phyloP scores from a whole-genome alignment of 1,140 invertebrate genomes.

The Acyrthosiphon pisum region DNA sequence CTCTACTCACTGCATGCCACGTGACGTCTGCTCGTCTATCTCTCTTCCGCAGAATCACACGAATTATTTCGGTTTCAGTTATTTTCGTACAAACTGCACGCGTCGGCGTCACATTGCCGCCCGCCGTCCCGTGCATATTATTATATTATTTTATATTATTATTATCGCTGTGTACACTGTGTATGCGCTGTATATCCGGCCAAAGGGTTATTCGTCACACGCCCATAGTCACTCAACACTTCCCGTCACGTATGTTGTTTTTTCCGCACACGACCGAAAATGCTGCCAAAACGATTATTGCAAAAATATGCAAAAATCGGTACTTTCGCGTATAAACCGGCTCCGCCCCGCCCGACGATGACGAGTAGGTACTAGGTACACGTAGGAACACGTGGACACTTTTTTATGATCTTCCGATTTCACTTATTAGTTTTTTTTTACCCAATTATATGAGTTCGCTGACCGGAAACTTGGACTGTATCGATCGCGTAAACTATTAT shows the following conservation, averaged over 20 bases:
- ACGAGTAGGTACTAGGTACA: too few species aligned
- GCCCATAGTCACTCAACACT: not conserved
- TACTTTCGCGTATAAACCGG: not conserved
- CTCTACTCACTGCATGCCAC: not conserved
- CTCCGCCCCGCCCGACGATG: not conserved
- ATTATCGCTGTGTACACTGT: not conserved
- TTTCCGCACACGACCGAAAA: not conserved
- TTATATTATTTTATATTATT: not conserved
- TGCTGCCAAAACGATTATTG: not conserved
- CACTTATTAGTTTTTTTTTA: not conserved
- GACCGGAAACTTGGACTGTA: not conserved
- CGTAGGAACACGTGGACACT: not conserved
- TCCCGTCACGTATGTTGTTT: not conserved
- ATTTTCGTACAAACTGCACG: not conserved
- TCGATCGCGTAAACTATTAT: not conserved
- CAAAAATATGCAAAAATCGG: constrained; percentile 19
- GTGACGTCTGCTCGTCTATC: not conserved
- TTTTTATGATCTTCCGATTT: not conserved
- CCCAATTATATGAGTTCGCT: not conserved
- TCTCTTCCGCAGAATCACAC: not conserved
- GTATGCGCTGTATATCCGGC: not conserved
- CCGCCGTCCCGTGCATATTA: not conserved
- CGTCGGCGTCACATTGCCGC: not conserved
- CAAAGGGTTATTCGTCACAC: not conserved
- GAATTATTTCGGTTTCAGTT: constrained; percentile 24